These are phyloP conservation scores for Python bivittatus DNA, from an alignment of 2,113 vertebrate species.

Conservation along the genomic window DNA sequence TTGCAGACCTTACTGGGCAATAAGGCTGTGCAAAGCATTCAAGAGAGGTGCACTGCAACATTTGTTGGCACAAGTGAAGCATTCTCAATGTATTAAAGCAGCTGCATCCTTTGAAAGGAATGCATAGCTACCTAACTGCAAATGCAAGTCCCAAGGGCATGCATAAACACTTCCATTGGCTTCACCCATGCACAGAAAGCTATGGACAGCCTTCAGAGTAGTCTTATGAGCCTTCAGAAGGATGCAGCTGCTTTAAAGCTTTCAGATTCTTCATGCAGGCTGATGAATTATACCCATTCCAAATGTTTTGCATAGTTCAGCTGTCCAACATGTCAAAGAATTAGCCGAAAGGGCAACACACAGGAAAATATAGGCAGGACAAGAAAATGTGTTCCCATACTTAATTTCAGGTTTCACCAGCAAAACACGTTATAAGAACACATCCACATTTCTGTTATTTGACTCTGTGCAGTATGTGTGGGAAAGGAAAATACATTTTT, in stretches of 20 bases:
- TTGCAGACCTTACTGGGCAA: neutral
- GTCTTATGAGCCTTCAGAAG: neutral
- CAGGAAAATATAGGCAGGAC: neutral
- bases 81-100: neutral
- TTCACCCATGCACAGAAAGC: neutral
- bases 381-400: neutral
- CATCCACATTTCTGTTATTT: neutral
- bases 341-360: neutral
- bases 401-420: neutral
- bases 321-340: neutral
- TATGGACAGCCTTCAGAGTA: neutral
- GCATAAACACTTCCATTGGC: neutral
- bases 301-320: neutral
- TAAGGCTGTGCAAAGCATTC: neutral
- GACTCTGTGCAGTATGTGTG: neutral
- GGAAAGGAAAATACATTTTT: neutral
- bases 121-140: neutral
- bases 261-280: neutral
- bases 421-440: neutral
- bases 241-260: neutral
- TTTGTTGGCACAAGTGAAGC: neutral
- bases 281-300: too few species aligned
- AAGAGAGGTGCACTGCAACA: neutral
- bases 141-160: neutral
- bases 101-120: neutral